Evolutionary conservation across 1,140 invertebrate genomes (phyloP).

Genomic region (Drosophila teissieri): DNA sequence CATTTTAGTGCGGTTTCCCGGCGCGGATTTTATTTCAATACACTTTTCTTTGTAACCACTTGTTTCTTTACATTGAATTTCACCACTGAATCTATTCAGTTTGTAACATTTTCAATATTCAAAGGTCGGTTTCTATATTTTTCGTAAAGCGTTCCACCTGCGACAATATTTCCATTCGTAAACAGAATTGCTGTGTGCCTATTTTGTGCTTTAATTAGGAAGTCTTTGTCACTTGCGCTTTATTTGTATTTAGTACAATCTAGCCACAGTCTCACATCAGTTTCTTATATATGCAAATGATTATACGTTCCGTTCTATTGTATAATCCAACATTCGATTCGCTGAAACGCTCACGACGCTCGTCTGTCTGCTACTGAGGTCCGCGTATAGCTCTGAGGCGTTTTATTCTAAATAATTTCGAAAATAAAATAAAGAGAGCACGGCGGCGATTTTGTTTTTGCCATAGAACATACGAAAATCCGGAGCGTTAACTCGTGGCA

Average conservation of each 20-base stretch:
- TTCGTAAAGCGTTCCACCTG: conserved; percentile 25
- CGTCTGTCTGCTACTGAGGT: conserved; percentile 65
- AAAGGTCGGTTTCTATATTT: conserved; percentile 56
- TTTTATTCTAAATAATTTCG: conserved; percentile 68
- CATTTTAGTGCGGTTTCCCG: no score
- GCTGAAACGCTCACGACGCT: conserved; percentile 72
- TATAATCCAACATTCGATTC: conserved; percentile 23
- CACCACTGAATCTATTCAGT: conserved; percentile 16
- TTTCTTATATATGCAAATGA: conserved; percentile 37
- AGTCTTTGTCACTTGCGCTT: conserved; percentile 47
- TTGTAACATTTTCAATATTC: conserved; percentile 32
- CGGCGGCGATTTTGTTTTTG: conserved; percentile 13
- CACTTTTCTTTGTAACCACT: conserved; percentile 7
- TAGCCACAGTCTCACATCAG: conserved; percentile 24
- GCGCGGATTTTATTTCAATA: no score
- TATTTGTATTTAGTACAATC: conserved; percentile 26
- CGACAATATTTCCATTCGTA: conserved; percentile 30
- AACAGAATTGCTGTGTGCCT: conserved; percentile 26
- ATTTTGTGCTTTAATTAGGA: conserved; percentile 47
- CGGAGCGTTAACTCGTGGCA: conserved; percentile 45
- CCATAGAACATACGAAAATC: conserved; percentile 26
- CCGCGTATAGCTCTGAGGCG: conserved; percentile 44
- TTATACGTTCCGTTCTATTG: conserved; percentile 41
- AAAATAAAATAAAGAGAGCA: conserved; percentile 63
- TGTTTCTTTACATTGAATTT: conserved; percentile 33